Evolutionary conservation across 2,888 invertebrate species (phyloP).

Genomic region (Sinodicranocentrus sp.): DNA sequence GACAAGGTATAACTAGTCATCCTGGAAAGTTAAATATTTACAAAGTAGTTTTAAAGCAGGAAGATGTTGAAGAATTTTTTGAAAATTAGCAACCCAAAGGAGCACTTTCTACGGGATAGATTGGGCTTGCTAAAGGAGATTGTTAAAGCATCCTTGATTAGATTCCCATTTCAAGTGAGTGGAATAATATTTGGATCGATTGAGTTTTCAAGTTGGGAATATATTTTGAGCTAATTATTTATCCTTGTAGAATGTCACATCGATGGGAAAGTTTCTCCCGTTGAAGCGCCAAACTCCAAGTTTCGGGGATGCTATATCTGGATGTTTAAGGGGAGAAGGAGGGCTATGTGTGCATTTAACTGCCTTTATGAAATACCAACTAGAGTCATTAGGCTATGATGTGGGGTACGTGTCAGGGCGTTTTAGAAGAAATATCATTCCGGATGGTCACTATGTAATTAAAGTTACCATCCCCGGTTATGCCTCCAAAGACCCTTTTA

Average conservation of each 20-base stretch:
- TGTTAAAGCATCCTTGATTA: conserved; percentile 35
- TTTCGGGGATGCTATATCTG: conserved; percentile 1
- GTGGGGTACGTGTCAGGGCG: conserved; percentile 23
- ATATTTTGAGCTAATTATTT: background rate
- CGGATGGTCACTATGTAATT: conserved; percentile 33
- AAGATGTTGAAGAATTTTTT: conserved; percentile 46
- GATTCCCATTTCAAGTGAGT: conserved; percentile 66
- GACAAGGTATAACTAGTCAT: too few species aligned
- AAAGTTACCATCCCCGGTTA: conserved; percentile 42
- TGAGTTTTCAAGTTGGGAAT: background rate
- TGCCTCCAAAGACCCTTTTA: conserved; percentile 10
- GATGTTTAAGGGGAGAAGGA: conserved; percentile 39
- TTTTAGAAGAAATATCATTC: conserved; percentile 50
- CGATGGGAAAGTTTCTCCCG: conserved; percentile 59
- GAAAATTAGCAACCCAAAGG: conserved; percentile 54
- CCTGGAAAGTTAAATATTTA: too few species aligned
- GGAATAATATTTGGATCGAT: background rate
- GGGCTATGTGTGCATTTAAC: conserved; percentile 64
- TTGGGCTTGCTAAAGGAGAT: conserved; percentile 54
- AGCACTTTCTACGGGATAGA: conserved; percentile 39
- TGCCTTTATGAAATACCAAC: conserved; percentile 43
- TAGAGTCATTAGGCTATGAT: conserved; percentile 56
- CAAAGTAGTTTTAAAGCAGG: too few species aligned
- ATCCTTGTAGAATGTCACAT: conserved; percentile 37
- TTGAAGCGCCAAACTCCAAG: conserved; percentile 40